Base-by-base conservation (phyloP, 2,797 vertebrate genomes). In the Danionella dracula region DNA sequence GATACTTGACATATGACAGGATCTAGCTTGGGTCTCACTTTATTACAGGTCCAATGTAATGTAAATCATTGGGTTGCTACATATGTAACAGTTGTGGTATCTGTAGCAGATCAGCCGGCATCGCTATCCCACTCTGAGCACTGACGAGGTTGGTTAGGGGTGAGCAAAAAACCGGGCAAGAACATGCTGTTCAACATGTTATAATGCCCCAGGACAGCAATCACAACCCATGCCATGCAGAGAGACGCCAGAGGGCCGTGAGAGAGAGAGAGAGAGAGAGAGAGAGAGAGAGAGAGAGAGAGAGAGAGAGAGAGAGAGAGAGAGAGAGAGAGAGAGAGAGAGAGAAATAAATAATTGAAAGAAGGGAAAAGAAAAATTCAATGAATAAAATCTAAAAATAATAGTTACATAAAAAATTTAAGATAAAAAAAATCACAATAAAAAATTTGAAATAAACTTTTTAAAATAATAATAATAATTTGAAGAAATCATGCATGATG, bases 181-280 rank as follows among this genome's bases (percentile, higher is more conserved):
- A 17, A 55, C 85, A 85, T 78, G 82, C 78, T 87, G 83, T 81
- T 77, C 67, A 83, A 85, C 84, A 88, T 80, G 79, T 73, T 74
- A 78, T 72, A 74, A 82, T 78, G 79, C 76, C 76, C 68, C 76
- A 80, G 68, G 80, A 80, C 77, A 76, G 77, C 80, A 72, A 73
- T 76, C 63, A 74, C 53, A 48, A 75, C 45, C 75, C 77, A 74
- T 69, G 66, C 71, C 51, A 66, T 56, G 27, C 32, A 34, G 27
- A 64, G n/a, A 44, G 6, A 11, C 9, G 32, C 9, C 10, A 61
- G n/a, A 35, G 40, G 9, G 49, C 10, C 16, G 49, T 23, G 49
- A 23, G 38, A 17, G 15, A 49, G 4, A 9, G 15, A 11, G 4
- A 15, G 23, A 29, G 7, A 13, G 23, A 2, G 8, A 29, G 19